Evolutionary conservation across 2,797 vertebrate species (phyloP), one percentile per base, ranked within the genome.

Genomic region (Epinephelus malabaricus): DNA sequence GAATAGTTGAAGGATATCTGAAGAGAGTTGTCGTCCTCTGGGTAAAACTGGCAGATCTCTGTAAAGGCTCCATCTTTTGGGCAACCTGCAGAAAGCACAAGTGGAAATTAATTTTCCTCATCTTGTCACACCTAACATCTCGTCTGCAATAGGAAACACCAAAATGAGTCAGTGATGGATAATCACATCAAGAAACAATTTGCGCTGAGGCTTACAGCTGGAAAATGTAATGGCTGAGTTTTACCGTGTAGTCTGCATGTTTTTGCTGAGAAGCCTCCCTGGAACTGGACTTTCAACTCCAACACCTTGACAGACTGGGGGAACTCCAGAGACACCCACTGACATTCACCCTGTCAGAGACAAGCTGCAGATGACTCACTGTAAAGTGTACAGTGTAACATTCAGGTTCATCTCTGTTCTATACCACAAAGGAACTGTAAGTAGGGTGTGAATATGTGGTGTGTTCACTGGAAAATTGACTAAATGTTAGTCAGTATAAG

Each of bases 261-360:
- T 79, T 88, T 96, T 45, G 97, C 96, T 15, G 97, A 96, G 81
- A 99, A 99, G 8, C 98, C 98, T n/a, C 98, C 98, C 83, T 99
- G 98, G 93, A 99, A 99, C 71, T 99, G 97, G 73, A 99, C 64
- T 60, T 95, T 96, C 58, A 99, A 80, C 76, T 95, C 93, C 0
- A 95, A 97, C 40, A 97, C 79, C 38, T 50, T 94, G 54, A 98
- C 95, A 0, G 95, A 66, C 46, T 91, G 76, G 0, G 98, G 97
- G 79, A 99, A 99, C 60, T 97, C 95, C 81, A 99, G 81, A 18
- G 78, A 71, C 88, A 99, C 95, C 98, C 98, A 99, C 90, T 99
- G 98, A 76, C 58, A 89, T 2, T 94, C 89, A 38, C 98, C 98
- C 98, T 99, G 86, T 11, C 54, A 87, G 65, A 73, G 9, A 83